These are phyloP conservation scores for Phenganax subtilis DNA, from an alignment of 92 coral and sea anemone genomes.

Conservation along the genomic window DNA sequence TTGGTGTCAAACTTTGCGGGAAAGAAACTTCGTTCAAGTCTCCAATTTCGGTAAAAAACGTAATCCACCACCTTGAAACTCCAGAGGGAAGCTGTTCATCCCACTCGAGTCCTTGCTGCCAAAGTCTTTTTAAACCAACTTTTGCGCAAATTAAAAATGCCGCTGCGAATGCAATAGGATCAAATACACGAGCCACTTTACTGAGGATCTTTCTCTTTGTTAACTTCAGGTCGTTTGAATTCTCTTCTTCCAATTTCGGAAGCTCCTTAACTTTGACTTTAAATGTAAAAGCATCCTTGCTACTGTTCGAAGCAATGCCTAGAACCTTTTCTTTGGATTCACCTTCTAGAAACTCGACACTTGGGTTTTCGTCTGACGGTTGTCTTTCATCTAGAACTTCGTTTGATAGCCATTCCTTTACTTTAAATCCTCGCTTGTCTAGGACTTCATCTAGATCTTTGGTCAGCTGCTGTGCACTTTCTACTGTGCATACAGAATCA, in stretches of 20 bases:
- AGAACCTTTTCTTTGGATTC: conserved; percentile 24
- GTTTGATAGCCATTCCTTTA: conserved; percentile 54
- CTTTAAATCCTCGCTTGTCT: conserved; percentile 57
- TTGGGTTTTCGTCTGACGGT: not conserved
- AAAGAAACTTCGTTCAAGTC: conserved; percentile 40
- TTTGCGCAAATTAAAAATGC: conserved; percentile 45
- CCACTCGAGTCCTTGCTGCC: conserved; percentile 25
- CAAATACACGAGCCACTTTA: conserved; percentile 51
- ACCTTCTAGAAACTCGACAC: conserved; percentile 27
- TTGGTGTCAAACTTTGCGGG: conserved; percentile 50
- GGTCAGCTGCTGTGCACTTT: conserved; percentile 51
- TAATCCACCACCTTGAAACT: conserved; percentile 38
- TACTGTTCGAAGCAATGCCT: conserved; percentile 20
- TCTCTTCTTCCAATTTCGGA: not conserved
- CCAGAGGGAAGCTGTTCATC: conserved; percentile 45
- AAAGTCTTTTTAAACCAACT: conserved; percentile 43
- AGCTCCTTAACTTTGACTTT: conserved; percentile 17
- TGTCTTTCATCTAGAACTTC: not conserved
- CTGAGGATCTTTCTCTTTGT: conserved; percentile 43
- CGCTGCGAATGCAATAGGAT: conserved; percentile 54
- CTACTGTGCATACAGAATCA: conserved; percentile 51
- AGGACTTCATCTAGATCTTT: conserved; percentile 48
- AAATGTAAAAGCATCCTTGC: conserved; percentile 21
- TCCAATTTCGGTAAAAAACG: conserved; percentile 35
- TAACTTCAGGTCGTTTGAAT: not conserved